Percentiles rank a stretch among this genome's conserved stretches.
Evolutionary conservation across 2,113 vertebrate genomes (phyloP).

Genomic region (Fulmarus glacialis): DNA sequence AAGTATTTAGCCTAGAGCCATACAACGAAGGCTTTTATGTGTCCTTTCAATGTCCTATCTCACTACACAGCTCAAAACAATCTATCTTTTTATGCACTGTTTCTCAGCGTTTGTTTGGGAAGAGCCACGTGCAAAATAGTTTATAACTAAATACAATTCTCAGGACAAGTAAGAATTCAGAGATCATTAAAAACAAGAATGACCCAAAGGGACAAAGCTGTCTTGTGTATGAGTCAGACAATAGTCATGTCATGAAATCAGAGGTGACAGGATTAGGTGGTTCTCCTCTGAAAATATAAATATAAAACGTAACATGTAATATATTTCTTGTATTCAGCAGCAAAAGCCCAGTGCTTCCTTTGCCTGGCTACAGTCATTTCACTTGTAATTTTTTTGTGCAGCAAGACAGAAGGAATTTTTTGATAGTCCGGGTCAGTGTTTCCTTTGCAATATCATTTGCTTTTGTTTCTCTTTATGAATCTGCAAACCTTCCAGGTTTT

Average conservation of each 20-base stretch:
- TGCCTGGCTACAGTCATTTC: background rate
- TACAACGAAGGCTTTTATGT: background rate
- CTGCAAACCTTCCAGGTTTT: constrained; percentile 27
- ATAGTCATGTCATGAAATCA: constrained; percentile 55
- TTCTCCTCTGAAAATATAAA: constrained; percentile 26
- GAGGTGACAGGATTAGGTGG: constrained; percentile 43
- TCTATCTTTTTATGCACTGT: background rate
- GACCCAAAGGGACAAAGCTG: constrained; percentile 17
- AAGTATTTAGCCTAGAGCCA: background rate
- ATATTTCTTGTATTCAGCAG: background rate
- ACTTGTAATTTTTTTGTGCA: background rate
- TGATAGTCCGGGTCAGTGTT: background rate
- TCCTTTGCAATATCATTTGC: background rate
- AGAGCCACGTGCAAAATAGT: background rate
- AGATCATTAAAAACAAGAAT: background rate
- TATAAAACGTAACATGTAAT: background rate
- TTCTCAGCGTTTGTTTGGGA: background rate
- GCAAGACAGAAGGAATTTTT: background rate
- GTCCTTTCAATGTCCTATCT: background rate
- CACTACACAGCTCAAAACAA: background rate
- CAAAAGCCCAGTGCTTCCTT: background rate
- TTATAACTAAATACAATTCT: background rate
- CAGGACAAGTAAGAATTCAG: background rate
- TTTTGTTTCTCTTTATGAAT: constrained; percentile 28
- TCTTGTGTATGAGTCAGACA: constrained; percentile 15